Evolutionary conservation across 2,113 vertebrate species (phyloP).

Genomic region (Crotalus viridis): DNA sequence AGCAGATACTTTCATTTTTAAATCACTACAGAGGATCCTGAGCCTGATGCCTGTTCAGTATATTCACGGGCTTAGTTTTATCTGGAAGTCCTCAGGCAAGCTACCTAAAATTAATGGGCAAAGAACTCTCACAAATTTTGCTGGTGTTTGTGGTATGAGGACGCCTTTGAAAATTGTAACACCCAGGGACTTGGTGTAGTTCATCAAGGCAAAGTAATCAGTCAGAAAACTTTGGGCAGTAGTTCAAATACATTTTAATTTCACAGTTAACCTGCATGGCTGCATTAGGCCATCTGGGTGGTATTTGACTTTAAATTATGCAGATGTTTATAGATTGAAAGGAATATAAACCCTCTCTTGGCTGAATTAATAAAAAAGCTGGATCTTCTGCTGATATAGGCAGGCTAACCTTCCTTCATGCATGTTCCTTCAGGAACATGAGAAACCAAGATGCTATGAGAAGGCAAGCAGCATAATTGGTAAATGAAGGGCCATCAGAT

Average conservation of each 20-base stretch:
- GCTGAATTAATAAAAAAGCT: constrained; percentile 16
- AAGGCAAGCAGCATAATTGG: not conserved
- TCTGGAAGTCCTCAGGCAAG: constrained; percentile 13
- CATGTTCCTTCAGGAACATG: not conserved
- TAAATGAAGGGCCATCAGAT: not conserved
- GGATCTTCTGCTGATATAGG: constrained; percentile 9
- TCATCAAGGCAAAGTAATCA: constrained; percentile 35
- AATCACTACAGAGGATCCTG: constrained; percentile 46
- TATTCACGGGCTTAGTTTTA: constrained; percentile 16
- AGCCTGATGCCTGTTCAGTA: constrained; percentile 7
- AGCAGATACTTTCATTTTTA: constrained; percentile 42
- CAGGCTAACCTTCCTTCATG: constrained; percentile 1
- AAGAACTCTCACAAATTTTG: constrained; percentile 23
- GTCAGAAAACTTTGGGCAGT: constrained; percentile 34
- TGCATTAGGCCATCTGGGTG: constrained; percentile 32
- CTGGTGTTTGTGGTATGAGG: constrained; percentile 16
- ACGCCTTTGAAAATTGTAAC: constrained; percentile 14
- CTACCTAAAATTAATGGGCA: constrained; percentile 30
- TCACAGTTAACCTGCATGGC: constrained; percentile 26
- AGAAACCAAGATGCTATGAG: not conserved
- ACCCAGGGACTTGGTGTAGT: constrained; percentile 23
- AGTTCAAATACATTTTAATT: constrained; percentile 39
- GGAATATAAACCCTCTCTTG: constrained; percentile 8
- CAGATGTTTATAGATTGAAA: constrained; percentile 32
- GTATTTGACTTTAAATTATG: constrained; percentile 34